These are phyloP conservation scores for Prolemur simus DNA, from an alignment of 2,113 vertebrate genomes.

Conservation along the genomic window DNA sequence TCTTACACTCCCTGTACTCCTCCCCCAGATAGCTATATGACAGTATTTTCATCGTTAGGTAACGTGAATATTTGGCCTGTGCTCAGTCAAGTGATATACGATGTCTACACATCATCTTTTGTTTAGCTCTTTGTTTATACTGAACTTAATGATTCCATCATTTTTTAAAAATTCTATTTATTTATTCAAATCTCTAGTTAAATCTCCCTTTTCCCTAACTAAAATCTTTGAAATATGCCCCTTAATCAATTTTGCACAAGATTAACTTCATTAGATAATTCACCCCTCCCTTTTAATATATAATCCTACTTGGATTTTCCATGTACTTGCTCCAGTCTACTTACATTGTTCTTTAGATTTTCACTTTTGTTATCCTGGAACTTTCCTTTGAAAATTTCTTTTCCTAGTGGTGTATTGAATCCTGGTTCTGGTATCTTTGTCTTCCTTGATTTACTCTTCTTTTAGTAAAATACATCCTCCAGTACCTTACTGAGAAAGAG, in stretches of 20 bases:
- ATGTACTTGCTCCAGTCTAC: background rate
- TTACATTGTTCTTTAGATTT: background rate
- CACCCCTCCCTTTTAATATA: background rate
- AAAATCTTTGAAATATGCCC: background rate
- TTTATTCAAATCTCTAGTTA: background rate
- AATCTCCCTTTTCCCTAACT: background rate
- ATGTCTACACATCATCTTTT: background rate
- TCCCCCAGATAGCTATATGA: background rate
- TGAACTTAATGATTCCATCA: background rate
- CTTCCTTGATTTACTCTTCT: background rate
- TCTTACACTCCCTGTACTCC: background rate
- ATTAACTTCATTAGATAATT: background rate
- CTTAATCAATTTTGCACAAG: background rate
- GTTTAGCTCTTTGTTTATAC: background rate
- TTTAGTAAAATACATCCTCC: conserved; percentile 1
- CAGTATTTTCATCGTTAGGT: background rate
- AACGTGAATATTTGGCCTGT: background rate
- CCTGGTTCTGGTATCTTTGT: background rate
- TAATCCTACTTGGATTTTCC: background rate
- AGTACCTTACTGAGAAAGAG: background rate
- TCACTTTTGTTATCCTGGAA: background rate
- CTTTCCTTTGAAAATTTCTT: background rate
- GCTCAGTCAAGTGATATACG: background rate
- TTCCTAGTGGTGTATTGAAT: background rate
- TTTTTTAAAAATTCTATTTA: background rate